Conservation (phyloP, 2,797 vertebrate species). For the Darevskia mixta region DNA sequence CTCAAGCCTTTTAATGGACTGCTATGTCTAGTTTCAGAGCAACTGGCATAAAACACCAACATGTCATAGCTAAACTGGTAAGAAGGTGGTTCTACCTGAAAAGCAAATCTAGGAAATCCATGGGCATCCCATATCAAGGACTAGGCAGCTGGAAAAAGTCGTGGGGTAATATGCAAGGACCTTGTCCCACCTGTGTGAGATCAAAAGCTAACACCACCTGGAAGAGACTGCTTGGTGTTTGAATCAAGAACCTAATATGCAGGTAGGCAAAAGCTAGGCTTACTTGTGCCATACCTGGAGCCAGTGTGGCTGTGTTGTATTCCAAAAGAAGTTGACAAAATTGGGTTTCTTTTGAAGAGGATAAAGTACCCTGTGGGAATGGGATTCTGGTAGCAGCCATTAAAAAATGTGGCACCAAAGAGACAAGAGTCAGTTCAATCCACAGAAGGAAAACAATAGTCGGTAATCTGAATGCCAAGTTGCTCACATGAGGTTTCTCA, state of each 20-base stretch:
- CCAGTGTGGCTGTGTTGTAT: background rate
- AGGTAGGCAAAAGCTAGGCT: background rate
- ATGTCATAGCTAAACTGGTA: background rate
- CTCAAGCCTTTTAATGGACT: background rate
- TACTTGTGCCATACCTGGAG: background rate
- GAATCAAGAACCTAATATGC: background rate
- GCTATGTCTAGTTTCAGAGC: background rate
- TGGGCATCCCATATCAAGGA: background rate
- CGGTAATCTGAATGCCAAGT: background rate
- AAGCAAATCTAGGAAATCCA: background rate
- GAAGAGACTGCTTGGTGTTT: background rate
- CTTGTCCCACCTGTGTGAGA: background rate
- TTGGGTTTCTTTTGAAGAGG: background rate
- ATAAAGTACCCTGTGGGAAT: constrained; percentile 1
- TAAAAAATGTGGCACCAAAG: background rate
- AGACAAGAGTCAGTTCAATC: background rate
- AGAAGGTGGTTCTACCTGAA: background rate
- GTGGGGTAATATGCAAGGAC: background rate
- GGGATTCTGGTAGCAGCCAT: background rate
- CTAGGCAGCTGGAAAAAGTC: background rate
- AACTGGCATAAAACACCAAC: background rate
- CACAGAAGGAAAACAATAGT: background rate
- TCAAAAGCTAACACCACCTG: background rate
- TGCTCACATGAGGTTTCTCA: background rate
- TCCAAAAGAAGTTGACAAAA: background rate